A percentile compares a stretch with the other conserved stretches of the same genome.
Conservation (phyloP, 2,113 vertebrate species). For the Ptychochromis oligacanthus region DNA sequence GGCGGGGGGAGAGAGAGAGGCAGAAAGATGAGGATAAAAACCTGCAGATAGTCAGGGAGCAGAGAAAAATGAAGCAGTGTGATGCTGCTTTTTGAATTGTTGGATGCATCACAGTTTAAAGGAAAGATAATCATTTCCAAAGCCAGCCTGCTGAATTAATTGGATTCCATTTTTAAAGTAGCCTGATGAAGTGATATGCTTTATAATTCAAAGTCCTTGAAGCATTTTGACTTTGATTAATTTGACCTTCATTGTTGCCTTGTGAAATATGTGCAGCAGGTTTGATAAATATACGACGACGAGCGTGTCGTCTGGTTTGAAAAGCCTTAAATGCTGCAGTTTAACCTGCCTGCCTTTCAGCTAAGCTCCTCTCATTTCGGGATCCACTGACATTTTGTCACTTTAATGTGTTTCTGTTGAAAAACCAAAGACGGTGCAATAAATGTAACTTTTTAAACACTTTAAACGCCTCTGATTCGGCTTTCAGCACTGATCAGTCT, state of each 20-base stretch:
- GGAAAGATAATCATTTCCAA: conserved; percentile 50
- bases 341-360: conserved; percentile 31
- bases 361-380: conserved; percentile 6
- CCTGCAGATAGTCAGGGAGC: conserved; percentile 44
- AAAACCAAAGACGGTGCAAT: conserved; percentile 1
- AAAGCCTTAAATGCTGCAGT: conserved; percentile 43
- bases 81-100: conserved; percentile 40
- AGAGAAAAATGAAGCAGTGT: conserved; percentile 43
- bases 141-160: conserved; percentile 51
- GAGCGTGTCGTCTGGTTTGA: conserved; percentile 33
- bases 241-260: conserved; percentile 50
- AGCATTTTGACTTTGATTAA: conserved; percentile 63
- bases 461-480: not conserved
- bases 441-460: not conserved
- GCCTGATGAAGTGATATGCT: conserved; percentile 50
- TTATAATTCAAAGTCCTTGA: conserved; percentile 48
- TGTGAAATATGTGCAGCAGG: conserved; percentile 34
- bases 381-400: conserved; percentile 11
- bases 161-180: conserved; percentile 58
- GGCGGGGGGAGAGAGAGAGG: conserved; percentile 22
- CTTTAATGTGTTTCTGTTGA: conserved; percentile 23
- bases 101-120: conserved; percentile 52
- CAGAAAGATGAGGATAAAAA: conserved; percentile 54
- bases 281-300: conserved; percentile 55
- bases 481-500: not conserved